phyloP scores from a whole-genome alignment of 2,888 invertebrate species.

The Ophraella communa region DNA sequence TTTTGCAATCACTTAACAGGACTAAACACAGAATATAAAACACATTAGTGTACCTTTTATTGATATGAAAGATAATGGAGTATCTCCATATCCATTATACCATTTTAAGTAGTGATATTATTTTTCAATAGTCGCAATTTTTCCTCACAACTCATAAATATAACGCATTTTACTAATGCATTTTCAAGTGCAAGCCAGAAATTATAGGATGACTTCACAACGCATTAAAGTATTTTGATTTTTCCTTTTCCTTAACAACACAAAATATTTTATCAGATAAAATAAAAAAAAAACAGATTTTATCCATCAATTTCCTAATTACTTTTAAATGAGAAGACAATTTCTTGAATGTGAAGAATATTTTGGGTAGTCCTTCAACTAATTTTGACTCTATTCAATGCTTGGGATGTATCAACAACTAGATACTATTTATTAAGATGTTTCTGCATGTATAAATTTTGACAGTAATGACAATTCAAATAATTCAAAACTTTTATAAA shows the following conservation, averaged over 20 bases:
- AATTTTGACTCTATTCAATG: too few relatives aligned
- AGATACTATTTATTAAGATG: too few relatives aligned
- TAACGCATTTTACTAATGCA: neutral
- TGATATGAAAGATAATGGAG: neutral
- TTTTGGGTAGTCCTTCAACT: too few relatives aligned
- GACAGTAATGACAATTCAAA: too few relatives aligned
- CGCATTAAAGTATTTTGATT: neutral
- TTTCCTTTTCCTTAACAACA: neutral
- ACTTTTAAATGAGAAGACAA: too few relatives aligned
- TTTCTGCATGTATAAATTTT: too few relatives aligned
- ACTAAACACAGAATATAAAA: neutral
- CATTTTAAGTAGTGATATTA: neutral
- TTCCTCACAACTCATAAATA: neutral
- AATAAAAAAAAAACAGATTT: too few relatives aligned
- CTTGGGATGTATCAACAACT: too few relatives aligned
- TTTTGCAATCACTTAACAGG: neutral
- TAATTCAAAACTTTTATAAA: too few relatives aligned
- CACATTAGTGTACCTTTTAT: neutral
- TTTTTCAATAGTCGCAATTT: neutral
- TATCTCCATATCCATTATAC: neutral
- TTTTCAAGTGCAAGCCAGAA: neutral
- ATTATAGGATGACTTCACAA: neutral
- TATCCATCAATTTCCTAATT: too few relatives aligned
- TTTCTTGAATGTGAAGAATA: too few relatives aligned
- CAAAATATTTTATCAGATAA: too few relatives aligned